Percentiles rank a stretch among this genome's conserved stretches.
Conservation (phyloP, 2,888 invertebrate genomes). For the Cloeon dipterum region DNA sequence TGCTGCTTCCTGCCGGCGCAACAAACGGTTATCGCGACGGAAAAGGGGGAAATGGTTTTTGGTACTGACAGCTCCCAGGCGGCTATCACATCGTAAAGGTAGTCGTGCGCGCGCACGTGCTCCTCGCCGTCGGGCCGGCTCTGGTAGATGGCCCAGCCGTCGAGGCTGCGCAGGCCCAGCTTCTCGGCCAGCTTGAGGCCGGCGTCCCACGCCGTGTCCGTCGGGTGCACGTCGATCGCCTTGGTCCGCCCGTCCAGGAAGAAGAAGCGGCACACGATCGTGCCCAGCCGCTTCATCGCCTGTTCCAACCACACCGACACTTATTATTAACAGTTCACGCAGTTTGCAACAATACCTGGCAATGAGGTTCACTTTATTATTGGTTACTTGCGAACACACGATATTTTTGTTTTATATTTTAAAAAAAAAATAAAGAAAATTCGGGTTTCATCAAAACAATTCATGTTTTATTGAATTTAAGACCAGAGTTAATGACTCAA, state of each 20-base stretch:
- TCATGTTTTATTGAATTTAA: too few relatives aligned
- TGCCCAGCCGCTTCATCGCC: constrained; percentile 77
- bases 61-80: constrained; percentile 69
- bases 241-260: constrained; percentile 88
- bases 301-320: constrained; percentile 16
- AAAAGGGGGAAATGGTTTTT: constrained; percentile 1
- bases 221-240: constrained; percentile 85
- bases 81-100: constrained; percentile 80
- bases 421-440: too few relatives aligned
- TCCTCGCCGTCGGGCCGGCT: constrained; percentile 69
- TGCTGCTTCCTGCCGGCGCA: constrained; percentile 29
- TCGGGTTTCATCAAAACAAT: too few relatives aligned
- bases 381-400: too few relatives aligned
- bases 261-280: constrained; percentile 82
- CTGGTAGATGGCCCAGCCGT: constrained; percentile 91
- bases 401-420: too few relatives aligned
- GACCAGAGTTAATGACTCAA: too few relatives aligned
- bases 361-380: too few relatives aligned
- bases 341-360: too few relatives aligned
- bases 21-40: too few relatives aligned
- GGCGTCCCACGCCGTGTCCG: constrained; percentile 80
- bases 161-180: constrained; percentile 54
- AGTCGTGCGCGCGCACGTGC: constrained; percentile 76
- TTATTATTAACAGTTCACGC: too few relatives aligned
- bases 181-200: constrained; percentile 74